Base-by-base conservation (phyloP, 2,797 vertebrate genomes). In the Rhyacichthys aspro region DNA sequence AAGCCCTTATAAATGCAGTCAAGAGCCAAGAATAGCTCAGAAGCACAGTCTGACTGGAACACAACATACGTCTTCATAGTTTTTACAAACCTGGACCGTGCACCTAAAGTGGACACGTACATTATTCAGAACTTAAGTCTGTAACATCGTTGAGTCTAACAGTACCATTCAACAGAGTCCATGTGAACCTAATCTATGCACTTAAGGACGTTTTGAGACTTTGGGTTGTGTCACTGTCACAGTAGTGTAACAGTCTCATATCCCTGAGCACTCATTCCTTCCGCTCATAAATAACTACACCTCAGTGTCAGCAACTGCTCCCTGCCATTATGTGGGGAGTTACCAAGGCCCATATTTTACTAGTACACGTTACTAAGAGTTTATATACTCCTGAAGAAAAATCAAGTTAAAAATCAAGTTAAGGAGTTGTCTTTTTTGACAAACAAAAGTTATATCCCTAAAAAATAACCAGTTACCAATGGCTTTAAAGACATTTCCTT, bases 191-290 rank as follows among this genome's bases (percentile, higher is more conserved):
- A 28, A 5, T 28, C 23, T 28, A 5, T 28, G 23, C 1, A 28
- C 7, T 28, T 6, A 28, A 28, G 2, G 48, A 54, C 11, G 15
- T 34, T 53, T 6, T 50, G 9, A 18, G 23, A 32, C 57, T 54
- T 43, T n/a, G n/a, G n/a, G n/a, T n/a, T n/a, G n/a, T n/a, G 38
- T 41, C 44, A 52, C 43, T 53, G 57, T 52, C 41, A 45, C 44
- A 39, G 28, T 1, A 0, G 49, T 59, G 41, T 15, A 28, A 68
- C 44, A 53, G 63, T 63, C 62, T 11, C 17, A 38, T 66, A 45
- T 53, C 67, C 37, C 19, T 19, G 9, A 55, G 46, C 38, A 37
- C 9, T 67, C 53, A 56, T 43, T 70, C 59, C 56, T 70, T 70
- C 68, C 38, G 49, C 33, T 33, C 32, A 55, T 44, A 58, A 69